A percentile compares a stretch with the other conserved stretches of the same genome.
Conservation (phyloP, 2,888 invertebrate genomes). For the Acleris laterana region DNA sequence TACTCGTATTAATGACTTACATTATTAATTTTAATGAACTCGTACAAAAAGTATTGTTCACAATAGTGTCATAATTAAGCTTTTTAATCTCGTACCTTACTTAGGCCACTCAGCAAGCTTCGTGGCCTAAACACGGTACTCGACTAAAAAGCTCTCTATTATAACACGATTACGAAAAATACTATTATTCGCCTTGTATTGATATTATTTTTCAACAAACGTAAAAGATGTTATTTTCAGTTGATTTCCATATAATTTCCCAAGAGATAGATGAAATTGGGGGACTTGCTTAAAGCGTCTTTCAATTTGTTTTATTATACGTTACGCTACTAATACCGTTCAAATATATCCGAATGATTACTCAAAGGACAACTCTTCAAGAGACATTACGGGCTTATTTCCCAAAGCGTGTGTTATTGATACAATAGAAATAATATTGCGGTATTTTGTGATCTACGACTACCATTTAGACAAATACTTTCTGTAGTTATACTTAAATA, state of each 20-base stretch:
- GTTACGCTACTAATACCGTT: slow-evolving; percentile 10
- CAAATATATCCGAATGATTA: slow-evolving; percentile 41
- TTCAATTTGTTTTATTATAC: slow-evolving; percentile 44
- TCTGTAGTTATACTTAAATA: no score
- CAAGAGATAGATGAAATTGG: slow-evolving; percentile 52
- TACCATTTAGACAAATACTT: neutral
- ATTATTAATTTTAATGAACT: no score
- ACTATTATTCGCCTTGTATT: no score
- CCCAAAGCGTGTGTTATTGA: neutral
- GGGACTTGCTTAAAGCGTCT: slow-evolving; percentile 35
- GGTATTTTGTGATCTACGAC: neutral
- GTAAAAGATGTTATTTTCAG: slow-evolving; percentile 15
- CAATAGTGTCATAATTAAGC: no score
- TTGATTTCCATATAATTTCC: slow-evolving; percentile 64
- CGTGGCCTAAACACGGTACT: no score
- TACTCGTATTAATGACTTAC: no score
- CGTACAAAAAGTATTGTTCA: no score
- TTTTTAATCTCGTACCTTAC: no score
- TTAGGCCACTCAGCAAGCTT: no score
- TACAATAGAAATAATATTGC: neutral
- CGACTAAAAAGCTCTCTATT: no score
- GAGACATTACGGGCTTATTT: slow-evolving; percentile 6
- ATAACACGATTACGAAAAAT: no score
- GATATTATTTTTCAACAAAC: slow-evolving; percentile 33
- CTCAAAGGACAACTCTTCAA: slow-evolving; percentile 46